Percentiles rank a stretch among this genome's conserved stretches.
Conservation (phyloP, 2,888 invertebrate genomes). For the Chelonus formosanus region DNA sequence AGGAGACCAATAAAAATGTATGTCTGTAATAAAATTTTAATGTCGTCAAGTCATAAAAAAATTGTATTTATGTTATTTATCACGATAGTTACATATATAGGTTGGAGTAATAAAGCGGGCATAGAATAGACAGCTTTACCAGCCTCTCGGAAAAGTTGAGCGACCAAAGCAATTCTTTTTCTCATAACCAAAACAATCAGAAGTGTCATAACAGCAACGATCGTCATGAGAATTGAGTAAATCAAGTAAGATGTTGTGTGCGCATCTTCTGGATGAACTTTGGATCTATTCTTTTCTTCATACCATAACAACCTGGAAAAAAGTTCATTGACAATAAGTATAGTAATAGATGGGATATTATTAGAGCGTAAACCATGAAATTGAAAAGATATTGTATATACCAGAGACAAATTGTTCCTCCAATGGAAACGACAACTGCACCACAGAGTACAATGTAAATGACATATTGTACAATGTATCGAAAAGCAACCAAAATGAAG, state of each 20-base stretch:
- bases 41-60: no score
- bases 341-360: constrained; percentile 10
- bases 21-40: constrained; percentile 63
- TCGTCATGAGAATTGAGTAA: constrained; percentile 71
- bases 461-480: constrained; percentile 70
- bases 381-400: constrained; percentile 49
- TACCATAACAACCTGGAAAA: constrained; percentile 64
- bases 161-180: constrained; percentile 71
- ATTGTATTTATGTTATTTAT: constrained; percentile 2
- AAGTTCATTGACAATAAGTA: background rate
- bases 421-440: constrained; percentile 67
- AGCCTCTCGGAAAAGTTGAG: constrained; percentile 73
- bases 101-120: constrained; percentile 71
- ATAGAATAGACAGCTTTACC: constrained; percentile 73
- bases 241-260: constrained; percentile 65
- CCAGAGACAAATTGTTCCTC: constrained; percentile 72
- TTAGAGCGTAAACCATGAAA: background rate
- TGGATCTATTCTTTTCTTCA: constrained; percentile 55
- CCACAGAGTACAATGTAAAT: constrained; percentile 72
- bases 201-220: constrained; percentile 69
- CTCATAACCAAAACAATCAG: constrained; percentile 71
- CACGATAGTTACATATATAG: constrained; percentile 67
- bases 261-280: constrained; percentile 50
- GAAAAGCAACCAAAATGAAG: constrained; percentile 68
- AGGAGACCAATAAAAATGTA: constrained; percentile 68